Conservation (phyloP, 2,797 vertebrate species). For the Rhabdophis nuchalis region DNA sequence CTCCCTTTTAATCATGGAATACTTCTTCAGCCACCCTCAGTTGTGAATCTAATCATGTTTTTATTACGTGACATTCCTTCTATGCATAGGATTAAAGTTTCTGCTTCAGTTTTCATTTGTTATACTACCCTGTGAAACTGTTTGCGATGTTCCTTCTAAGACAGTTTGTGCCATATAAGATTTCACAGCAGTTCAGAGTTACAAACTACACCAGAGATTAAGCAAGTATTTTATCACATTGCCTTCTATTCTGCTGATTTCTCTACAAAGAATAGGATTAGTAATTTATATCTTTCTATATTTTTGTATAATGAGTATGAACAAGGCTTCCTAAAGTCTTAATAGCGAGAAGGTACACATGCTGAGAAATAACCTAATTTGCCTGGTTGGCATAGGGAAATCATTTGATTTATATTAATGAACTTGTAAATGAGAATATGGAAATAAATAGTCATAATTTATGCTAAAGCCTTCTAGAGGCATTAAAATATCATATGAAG, state of each 20-base stretch:
- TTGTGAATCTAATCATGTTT: background rate
- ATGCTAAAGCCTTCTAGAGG: slow-evolving; percentile 66
- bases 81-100: background rate
- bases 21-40: background rate
- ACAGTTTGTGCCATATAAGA: background rate
- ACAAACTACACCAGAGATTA: background rate
- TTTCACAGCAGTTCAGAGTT: background rate
- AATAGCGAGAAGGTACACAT: slow-evolving; percentile 52
- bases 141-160: background rate
- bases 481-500: slow-evolving; percentile 63
- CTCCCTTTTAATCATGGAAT: background rate
- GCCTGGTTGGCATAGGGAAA: slow-evolving; percentile 52
- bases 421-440: slow-evolving; percentile 59
- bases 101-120: background rate
- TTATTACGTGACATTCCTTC: background rate
- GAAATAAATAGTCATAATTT: slow-evolving; percentile 65
- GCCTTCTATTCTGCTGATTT: slow-evolving; percentile 36
- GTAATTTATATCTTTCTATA: slow-evolving; percentile 58
- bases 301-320: slow-evolving; percentile 55
- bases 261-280: slow-evolving; percentile 35
- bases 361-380: slow-evolving; percentile 54
- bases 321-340: slow-evolving; percentile 55
- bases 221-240: background rate
- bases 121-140: background rate
- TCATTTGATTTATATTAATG: slow-evolving; percentile 63